These are phyloP conservation scores for Gasterosteus nipponicus DNA, from an alignment of 2,113 vertebrate genomes.

Conservation along the genomic window DNA sequence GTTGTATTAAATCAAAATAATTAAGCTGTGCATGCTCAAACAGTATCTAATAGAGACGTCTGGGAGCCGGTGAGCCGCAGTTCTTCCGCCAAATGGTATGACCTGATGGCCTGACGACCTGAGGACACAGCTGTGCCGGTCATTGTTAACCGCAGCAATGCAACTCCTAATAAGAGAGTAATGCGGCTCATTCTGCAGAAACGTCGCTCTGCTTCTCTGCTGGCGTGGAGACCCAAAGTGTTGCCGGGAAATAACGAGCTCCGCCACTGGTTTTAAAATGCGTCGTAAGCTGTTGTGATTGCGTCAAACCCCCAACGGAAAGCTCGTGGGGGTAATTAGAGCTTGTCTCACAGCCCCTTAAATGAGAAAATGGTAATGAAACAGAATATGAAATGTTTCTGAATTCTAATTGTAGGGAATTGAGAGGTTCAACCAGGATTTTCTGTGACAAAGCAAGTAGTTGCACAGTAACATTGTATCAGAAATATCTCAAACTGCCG, in stretches of 20 bases:
- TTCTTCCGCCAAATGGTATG: conserved; percentile 36
- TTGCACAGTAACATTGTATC: not conserved
- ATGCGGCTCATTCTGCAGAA: conserved; percentile 47
- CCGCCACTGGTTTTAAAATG: conserved; percentile 29
- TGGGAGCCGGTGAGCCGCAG: conserved; percentile 37
- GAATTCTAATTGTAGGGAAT: not conserved
- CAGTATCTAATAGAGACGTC: conserved; percentile 76
- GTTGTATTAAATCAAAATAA: conserved; percentile 83
- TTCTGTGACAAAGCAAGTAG: not conserved
- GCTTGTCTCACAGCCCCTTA: not conserved
- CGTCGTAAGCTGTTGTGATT: conserved; percentile 48
- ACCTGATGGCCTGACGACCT: no score
- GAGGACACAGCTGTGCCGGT: conserved; percentile 68
- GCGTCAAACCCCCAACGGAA: conserved; percentile 47
- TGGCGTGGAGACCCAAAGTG: conserved; percentile 26
- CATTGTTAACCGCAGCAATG: conserved; percentile 67
- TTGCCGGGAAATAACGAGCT: conserved; percentile 48
- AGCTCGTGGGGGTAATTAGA: conserved; percentile 1
- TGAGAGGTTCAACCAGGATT: not conserved
- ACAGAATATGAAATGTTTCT: not conserved
- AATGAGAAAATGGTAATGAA: not conserved
- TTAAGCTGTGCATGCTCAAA: conserved; percentile 77
- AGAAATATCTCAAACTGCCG: not conserved
- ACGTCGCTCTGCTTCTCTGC: conserved; percentile 23
- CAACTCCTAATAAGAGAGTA: conserved; percentile 47